A percentile compares a stretch with the other conserved stretches of the same genome.
phyloP scores from a whole-genome alignment of 2,888 invertebrate species.

The Athalia cordata region DNA sequence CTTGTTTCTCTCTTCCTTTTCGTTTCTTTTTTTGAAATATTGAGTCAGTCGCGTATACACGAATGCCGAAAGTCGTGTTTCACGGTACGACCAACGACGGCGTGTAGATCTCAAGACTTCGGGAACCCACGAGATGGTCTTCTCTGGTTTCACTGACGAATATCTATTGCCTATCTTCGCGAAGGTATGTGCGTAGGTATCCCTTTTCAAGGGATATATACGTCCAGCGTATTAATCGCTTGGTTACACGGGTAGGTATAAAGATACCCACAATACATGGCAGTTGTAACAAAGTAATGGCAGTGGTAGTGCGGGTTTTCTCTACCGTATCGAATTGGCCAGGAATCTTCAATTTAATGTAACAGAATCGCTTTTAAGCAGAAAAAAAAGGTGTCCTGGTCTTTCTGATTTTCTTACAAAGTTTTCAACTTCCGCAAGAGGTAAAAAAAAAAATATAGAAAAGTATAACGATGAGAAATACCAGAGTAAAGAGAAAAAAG shows the following conservation, averaged over 20 bases:
- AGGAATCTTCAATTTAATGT: slow-evolving; percentile 31
- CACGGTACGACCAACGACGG: slow-evolving; percentile 16
- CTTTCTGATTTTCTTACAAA: too few relatives aligned
- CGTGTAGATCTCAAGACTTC: neutral
- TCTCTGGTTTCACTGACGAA: slow-evolving; percentile 43
- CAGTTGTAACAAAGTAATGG: too few relatives aligned
- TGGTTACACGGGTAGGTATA: slow-evolving; percentile 14
- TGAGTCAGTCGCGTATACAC: slow-evolving; percentile 23
- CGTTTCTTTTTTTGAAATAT: slow-evolving; percentile 30
- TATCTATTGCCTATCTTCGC: slow-evolving; percentile 42
- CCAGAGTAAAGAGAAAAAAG: too few relatives aligned
- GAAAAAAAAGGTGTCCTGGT: neutral
- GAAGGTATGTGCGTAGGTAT: slow-evolving; percentile 40
- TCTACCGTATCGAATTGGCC: slow-evolving; percentile 14
- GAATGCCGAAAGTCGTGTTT: slow-evolving; percentile 34
- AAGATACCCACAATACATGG: too few relatives aligned
- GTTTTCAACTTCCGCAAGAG: too few relatives aligned
- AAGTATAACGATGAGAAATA: too few relatives aligned
- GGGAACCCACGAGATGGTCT: slow-evolving; percentile 17
- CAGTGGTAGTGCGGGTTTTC: neutral
- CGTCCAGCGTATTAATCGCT: slow-evolving; percentile 34
- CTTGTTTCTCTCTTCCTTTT: neutral
- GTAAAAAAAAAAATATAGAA: too few relatives aligned
- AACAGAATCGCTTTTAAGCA: slow-evolving; percentile 23
- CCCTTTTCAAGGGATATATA: slow-evolving; percentile 32